Base-by-base conservation (phyloP, 2,888 invertebrate genomes). In the Monochamus alternatus region DNA sequence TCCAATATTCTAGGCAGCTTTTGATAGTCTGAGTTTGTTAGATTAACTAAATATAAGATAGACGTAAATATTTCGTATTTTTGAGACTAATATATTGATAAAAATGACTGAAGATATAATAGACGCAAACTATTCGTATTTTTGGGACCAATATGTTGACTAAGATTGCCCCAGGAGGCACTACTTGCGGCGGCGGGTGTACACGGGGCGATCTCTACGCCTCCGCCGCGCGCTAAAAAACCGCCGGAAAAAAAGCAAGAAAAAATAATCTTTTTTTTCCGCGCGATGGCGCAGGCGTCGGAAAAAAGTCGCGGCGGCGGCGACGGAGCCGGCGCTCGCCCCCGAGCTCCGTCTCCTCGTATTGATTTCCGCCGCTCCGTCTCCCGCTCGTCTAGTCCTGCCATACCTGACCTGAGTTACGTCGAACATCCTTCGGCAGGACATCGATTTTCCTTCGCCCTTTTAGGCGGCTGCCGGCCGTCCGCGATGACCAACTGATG, bases 371-470 rank as follows among this genome's bases (percentile, higher is more conserved):
- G 78, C 81, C 81, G 81, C 73, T 79, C 75, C 81, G 81, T 81
- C 81, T 81, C 81, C 78, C 75, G 78, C 75, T 67, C 81, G 81
- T 81, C 81, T 81, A 81, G 80, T 80, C 80, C 80, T 79, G 74
- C 74, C 74, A 75, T 81, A 78, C 87, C 88, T 87, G 88, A 88
- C 88, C 88, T 88, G 85, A 87, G 87, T 85, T 85, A 87, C 87
- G 85, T 85, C 85, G 85, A 84, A 85, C 82, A 84, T 85, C 85
- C 85, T 87, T 87, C 87, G 84, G 85, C 81, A 87, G 87, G 87
- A 87, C 87, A 85, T 86, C 85, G 86, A 85, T 85, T 85, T 85
- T 60, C 77, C 64, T 77, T 73, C 22, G 62, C 60, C 32, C 63
- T 63, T 52, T 59, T 44, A 30, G 47, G 55, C 68, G 60, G 62